Percentiles rank a stretch among this genome's conserved stretches.
These are phyloP conservation scores for Marronus borbonicus DNA, from an alignment of 2,888 invertebrate genomes.

Conservation along the genomic window DNA sequence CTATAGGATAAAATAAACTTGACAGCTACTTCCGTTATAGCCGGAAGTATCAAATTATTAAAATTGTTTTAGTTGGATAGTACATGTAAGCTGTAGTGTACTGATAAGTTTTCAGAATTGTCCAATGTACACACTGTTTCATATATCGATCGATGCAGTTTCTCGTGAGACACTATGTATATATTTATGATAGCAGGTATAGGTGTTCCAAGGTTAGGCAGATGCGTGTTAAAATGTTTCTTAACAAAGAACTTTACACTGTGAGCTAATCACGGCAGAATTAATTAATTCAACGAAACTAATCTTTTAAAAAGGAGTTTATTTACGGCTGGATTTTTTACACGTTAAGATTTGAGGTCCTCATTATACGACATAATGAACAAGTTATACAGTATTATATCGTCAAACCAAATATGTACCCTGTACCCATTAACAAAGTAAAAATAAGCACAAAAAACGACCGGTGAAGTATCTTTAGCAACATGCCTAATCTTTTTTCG, in stretches of 20 bases:
- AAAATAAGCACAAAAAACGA: constrained; percentile 21
- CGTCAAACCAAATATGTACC: constrained; percentile 45
- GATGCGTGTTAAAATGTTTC: not conserved
- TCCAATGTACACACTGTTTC: too few species aligned
- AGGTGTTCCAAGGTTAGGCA: too few species aligned
- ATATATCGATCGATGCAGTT: not conserved
- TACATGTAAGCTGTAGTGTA: too few species aligned
- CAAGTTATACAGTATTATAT: constrained; percentile 43
- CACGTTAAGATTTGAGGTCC: constrained; percentile 15
- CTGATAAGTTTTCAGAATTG: too few species aligned
- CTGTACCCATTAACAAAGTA: constrained; percentile 41
- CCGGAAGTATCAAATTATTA: too few species aligned
- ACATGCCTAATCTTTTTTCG: constrained; percentile 43
- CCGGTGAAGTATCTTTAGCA: constrained; percentile 44
- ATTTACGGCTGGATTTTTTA: constrained; percentile 31
- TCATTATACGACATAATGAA: constrained; percentile 29
- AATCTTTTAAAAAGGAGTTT: constrained; percentile 32
- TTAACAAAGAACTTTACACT: not conserved
- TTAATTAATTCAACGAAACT: constrained; percentile 23
- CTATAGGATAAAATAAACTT: too few species aligned
- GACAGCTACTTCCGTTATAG: too few species aligned
- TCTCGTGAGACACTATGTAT: not conserved
- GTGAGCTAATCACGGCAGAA: constrained; percentile 1
- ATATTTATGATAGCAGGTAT: too few species aligned
- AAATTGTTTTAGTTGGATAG: too few species aligned